Base-by-base conservation (phyloP, 1,140 invertebrate species). In the Stenopsyche tienmushanensis region DNA sequence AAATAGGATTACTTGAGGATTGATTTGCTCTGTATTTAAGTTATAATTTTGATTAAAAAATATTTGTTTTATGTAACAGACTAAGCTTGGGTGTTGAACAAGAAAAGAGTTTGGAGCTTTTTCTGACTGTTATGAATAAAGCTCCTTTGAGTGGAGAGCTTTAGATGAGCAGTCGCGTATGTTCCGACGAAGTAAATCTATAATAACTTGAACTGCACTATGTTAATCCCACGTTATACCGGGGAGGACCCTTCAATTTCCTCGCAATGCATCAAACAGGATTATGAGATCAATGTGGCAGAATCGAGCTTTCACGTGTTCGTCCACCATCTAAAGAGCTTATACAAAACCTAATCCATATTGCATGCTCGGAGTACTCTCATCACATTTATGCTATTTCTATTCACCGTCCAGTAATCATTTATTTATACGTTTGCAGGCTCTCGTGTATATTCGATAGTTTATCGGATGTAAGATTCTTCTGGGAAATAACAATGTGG, bases 251-350 rank as follows among this genome's bases (percentile, higher is more conserved):
- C 13, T 13, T 1, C 50, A 21, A 57, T 57, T 34, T 29, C 34
- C 17, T 17, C 18, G 41, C 42, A 47, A 60, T 60, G 44, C 57
- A 47, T 60, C 57, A 60, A 60, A 47, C 21, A 24, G 57, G 15
- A 60, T 60, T 49, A 60, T 17, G 42, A 44, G 57, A 47, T 47
- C 23, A 13, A 42, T 5, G 1, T n/a, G 50, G 26, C 10, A 15
- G 42, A 26, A 29, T 49, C 25, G 42, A 26, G 26, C 23, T 60
- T 60, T 47, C 57, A 18, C 25, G 23, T 7, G 42, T 47, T 42
- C 10, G 23, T 17, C 13, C 20, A 20, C 49, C n/a, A n/a, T n/a
- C n/a, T n/a, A n/a, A n/a, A 34, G 29, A 34, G 29, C 13, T 34
- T 13, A 34, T 34, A 34, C 5, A 34, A 45, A 45, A 18, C 17